These are phyloP conservation scores for Nerophis lumbriciformis DNA, from an alignment of 2,113 vertebrate species.

Conservation along the genomic window DNA sequence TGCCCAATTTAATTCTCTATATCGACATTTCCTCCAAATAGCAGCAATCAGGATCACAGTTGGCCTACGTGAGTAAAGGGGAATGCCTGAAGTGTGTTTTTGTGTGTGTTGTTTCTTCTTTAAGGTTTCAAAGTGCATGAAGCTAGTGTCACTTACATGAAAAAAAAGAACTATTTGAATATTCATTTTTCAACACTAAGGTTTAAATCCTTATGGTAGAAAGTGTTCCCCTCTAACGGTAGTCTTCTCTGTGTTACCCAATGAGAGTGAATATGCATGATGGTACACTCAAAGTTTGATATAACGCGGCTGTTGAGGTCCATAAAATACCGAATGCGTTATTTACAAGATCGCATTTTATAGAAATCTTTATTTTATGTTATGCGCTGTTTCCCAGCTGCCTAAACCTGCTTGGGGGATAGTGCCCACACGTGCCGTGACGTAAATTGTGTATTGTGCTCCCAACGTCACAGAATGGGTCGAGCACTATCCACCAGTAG, in stretches of 20 bases:
- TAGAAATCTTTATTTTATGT: too few species aligned
- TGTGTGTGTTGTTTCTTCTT: conserved; percentile 73
- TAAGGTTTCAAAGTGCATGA: conserved; percentile 83
- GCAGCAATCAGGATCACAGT: conserved; percentile 79
- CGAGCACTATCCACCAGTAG: too few species aligned
- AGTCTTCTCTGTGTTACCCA: conserved; percentile 20
- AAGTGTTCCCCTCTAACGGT: conserved; percentile 18
- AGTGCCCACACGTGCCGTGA: too few species aligned
- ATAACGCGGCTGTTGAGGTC: too few species aligned
- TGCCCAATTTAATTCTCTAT: conserved; percentile 53
- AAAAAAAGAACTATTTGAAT: conserved; percentile 2
- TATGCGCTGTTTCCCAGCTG: too few species aligned
- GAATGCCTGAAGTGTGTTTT: conserved; percentile 72
- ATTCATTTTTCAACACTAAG: conserved; percentile 21
- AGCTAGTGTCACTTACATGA: conserved; percentile 61
- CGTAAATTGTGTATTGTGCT: too few species aligned
- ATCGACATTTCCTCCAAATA: conserved; percentile 70
- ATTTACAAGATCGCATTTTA: too few species aligned
- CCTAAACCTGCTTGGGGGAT: too few species aligned
- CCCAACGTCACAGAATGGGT: too few species aligned
- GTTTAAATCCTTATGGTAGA: conserved; percentile 29
- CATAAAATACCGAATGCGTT: too few species aligned
- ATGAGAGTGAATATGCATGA: conserved; percentile 28
- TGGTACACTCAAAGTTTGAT: not conserved
- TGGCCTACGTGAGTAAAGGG: conserved; percentile 82